Percentiles rank a stretch among this genome's conserved stretches.
Conservation (phyloP, 2,113 vertebrate species). For the Smithornis capensis region DNA sequence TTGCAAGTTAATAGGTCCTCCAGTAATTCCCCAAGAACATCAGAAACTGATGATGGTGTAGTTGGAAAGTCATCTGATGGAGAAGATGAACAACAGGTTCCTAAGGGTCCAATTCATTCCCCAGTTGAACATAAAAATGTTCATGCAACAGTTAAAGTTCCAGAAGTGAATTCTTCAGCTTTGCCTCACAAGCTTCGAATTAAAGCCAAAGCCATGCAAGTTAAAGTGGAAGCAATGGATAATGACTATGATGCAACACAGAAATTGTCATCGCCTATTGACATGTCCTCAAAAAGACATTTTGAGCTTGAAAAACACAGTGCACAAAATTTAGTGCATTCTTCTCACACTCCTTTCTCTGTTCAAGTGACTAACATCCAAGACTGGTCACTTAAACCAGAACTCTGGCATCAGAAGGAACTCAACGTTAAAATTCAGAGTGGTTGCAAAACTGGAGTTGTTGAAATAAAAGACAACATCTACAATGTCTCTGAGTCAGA, state of each 20-base stretch:
- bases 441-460: constrained; percentile 67
- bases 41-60: constrained; percentile 84
- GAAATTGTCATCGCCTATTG: constrained; percentile 77
- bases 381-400: constrained; percentile 86
- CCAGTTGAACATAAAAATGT: constrained; percentile 80
- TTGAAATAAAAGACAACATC: constrained; percentile 76
- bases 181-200: constrained; percentile 95
- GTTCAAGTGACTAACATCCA: constrained; percentile 89
- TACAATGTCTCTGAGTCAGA: constrained; percentile 78
- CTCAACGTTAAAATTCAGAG: constrained; percentile 74
- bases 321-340: constrained; percentile 69
- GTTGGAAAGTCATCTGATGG: constrained; percentile 91
- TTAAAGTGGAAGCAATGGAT: constrained; percentile 90
- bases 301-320: constrained; percentile 72
- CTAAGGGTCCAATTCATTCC: constrained; percentile 84
- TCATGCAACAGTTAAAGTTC: constrained; percentile 85
- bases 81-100: constrained; percentile 96
- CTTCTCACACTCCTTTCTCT: constrained; percentile 83
- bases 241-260: constrained; percentile 83
- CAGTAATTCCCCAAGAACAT: constrained; percentile 89
- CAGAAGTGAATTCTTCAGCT: constrained; percentile 85
- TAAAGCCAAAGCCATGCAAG: constrained; percentile 89
- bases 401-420: constrained; percentile 84
- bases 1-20: constrained; percentile 85
- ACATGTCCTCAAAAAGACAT: constrained; percentile 76